Evolutionary conservation across 2,888 invertebrate species (phyloP).

Genomic region (Holacanthella duospinosa): DNA sequence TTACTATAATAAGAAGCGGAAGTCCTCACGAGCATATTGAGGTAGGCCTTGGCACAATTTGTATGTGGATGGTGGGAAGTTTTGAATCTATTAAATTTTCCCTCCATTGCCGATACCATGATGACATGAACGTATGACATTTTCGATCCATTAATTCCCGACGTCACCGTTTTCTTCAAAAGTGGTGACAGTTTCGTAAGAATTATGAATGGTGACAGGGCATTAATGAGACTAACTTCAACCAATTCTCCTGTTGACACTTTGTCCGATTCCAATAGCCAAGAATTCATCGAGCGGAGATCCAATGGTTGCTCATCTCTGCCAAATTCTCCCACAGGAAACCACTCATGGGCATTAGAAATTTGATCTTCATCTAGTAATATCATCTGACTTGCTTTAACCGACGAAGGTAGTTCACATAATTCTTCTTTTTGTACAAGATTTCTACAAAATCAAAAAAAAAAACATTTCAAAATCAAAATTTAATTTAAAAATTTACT

Average conservation of each 20-base stretch:
- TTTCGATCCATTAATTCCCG: too few species aligned
- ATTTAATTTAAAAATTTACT: too few species aligned
- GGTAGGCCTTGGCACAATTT: constrained; percentile 27
- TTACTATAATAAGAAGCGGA: constrained; percentile 19
- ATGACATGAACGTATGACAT: constrained; percentile 17
- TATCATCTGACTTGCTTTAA: too few species aligned
- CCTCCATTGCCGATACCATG: constrained; percentile 30
- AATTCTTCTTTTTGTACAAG: too few species aligned
- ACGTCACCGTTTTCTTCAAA: too few species aligned
- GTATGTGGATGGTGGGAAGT: constrained; percentile 26
- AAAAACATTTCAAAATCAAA: too few species aligned
- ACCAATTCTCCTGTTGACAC: constrained; percentile 19
- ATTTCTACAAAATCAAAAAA: too few species aligned
- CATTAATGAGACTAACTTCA: constrained; percentile 18
- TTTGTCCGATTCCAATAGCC: constrained; percentile 16
- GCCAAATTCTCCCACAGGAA: constrained; percentile 8
- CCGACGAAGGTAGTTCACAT: too few species aligned
- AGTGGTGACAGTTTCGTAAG: constrained; percentile 18
- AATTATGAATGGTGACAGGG: constrained; percentile 18
- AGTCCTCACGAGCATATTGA: constrained; percentile 32
- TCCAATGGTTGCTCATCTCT: constrained; percentile 16
- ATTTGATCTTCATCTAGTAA: too few species aligned
- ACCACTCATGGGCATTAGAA: too few species aligned
- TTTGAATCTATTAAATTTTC: constrained; percentile 23
- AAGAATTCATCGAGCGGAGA: constrained; percentile 17